Evolutionary conservation across 2,113 vertebrate genomes (phyloP).

Genomic region (Pheucticus melanocephalus): DNA sequence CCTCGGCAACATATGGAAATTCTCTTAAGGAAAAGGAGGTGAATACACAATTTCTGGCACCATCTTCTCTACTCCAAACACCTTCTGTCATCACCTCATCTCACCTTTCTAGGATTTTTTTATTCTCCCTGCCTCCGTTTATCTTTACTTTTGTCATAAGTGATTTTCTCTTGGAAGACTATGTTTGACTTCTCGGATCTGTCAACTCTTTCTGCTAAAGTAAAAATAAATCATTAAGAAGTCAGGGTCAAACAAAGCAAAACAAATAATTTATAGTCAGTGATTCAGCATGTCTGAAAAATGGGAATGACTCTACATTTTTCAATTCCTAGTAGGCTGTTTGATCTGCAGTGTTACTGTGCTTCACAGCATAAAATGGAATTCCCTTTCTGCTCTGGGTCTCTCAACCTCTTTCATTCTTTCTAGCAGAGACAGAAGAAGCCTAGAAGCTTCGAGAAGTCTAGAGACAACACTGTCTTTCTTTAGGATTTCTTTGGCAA

Average conservation of each 20-base stretch:
- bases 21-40: neutral
- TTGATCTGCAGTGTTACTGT: neutral
- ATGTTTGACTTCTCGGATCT: neutral
- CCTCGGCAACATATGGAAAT: neutral
- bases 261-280: neutral
- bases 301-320: neutral
- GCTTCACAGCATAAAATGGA: neutral
- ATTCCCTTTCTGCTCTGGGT: neutral
- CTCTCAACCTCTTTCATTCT: neutral
- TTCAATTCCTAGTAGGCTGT: neutral
- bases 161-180: neutral
- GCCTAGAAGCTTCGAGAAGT: neutral
- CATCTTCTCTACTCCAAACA: neutral
- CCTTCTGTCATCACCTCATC: neutral
- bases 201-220: neutral
- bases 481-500: neutral
- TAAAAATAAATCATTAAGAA: neutral
- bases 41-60: neutral
- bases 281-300: neutral
- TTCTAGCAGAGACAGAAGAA: neutral
- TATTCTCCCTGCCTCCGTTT: neutral
- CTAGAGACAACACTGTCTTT: neutral
- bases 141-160: neutral
- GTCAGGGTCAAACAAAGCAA: neutral
- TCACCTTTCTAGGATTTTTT: neutral